Evolutionary conservation across 2,797 vertebrate genomes (phyloP), one percentile per base, ranked within the genome.

Genomic region (Fundulus diaphanus): DNA sequence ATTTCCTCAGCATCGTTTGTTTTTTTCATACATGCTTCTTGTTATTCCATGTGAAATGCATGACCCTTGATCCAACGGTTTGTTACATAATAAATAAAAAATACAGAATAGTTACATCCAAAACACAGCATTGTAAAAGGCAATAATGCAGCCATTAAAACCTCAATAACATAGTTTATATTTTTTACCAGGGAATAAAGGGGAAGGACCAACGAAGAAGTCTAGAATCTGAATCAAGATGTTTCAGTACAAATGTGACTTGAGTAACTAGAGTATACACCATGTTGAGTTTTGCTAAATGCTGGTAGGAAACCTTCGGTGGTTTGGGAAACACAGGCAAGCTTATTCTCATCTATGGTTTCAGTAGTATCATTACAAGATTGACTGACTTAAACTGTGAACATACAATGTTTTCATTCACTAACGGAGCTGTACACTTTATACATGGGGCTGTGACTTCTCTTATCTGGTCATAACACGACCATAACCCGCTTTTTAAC

Each of bases 101-200:
- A 93, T 92, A 94, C 92, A 91, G 89, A 94, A 93, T 95, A 94
- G 93, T 95, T 93, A 95, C 94, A 95, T 94, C 94, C 93, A 95
- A 94, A 95, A 95, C 94, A 95, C 94, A 95, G 93, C 93, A 91
- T 95, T 94, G 92, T 93, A 95, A 95, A 95, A 95, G 93, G 93
- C 95, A 95, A 95, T 93, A 94, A 95, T 94, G 93, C 93, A 95
- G 94, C 94, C 94, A 95, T 94, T 94, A 91, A 95, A 94, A 93
- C 92, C 83, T 94, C 87, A 83, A 86, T 92, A 92, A 93, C 89
- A 91, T 91, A 82, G 89, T 95, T 92, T 94, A 93, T 91, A 93
- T 92, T 93, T 92, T 93, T 92, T 67, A 85, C 90, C 22, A 76
- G 89, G 91, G 80, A 87, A 73, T 84, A 80, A n/a, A 85, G 83